Percentiles rank a stretch among this genome's conserved stretches.
Evolutionary conservation across 2,888 invertebrate species (phyloP).

Genomic region (Lasioglossum villosulum): DNA sequence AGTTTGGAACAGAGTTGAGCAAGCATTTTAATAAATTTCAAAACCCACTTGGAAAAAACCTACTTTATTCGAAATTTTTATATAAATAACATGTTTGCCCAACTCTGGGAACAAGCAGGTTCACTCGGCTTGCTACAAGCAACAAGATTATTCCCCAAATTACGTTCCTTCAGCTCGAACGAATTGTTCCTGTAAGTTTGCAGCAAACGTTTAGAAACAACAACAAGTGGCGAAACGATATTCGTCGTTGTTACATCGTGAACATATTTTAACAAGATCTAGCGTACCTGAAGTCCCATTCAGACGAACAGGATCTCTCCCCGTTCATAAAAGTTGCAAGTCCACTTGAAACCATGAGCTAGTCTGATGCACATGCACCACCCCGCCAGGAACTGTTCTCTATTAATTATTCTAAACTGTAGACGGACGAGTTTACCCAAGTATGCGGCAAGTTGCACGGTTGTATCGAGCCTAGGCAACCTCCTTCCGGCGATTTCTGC

Average conservation of each 20-base stretch:
- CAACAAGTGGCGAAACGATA: not conserved
- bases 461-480: constrained; percentile 13
- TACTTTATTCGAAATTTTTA: no score
- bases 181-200: not conserved
- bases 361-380: not conserved
- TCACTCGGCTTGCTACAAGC: no score
- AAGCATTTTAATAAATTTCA: no score
- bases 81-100: no score
- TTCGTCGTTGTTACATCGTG: not conserved
- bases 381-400: constrained; percentile 1
- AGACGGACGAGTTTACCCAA: not conserved
- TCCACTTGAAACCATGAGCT: not conserved
- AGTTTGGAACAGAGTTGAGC: no score
- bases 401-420: constrained; percentile 47
- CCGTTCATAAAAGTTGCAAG: constrained; percentile 26
- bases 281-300: not conserved
- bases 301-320: not conserved
- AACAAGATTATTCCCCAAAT: no score
- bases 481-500: constrained; percentile 50
- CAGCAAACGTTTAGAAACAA: not conserved
- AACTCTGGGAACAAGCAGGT: no score
- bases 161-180: not conserved
- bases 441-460: constrained; percentile 19
- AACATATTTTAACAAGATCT: not conserved
- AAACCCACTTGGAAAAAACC: no score